phyloP scores from a whole-genome alignment of 2,888 invertebrate species.

The Chorisops tibialis region DNA sequence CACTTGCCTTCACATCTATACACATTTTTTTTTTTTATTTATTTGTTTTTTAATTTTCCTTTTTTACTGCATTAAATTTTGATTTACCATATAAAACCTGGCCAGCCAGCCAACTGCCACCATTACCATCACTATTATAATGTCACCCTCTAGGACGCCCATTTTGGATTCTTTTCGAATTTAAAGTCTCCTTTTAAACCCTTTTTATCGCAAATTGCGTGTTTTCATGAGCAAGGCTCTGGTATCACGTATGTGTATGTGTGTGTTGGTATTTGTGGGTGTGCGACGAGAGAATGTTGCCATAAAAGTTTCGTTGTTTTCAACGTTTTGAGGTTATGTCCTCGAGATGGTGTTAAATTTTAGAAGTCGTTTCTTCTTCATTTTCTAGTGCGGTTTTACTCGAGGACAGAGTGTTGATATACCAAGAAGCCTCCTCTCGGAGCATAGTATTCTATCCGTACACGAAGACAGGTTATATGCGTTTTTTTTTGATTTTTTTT shows the following conservation, averaged over 20 bases:
- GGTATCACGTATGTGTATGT: not conserved
- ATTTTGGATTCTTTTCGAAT: not conserved
- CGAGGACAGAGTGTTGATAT: not conserved
- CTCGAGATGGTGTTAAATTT: not conserved
- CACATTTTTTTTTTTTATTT: too few relatives aligned
- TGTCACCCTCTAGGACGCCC: too few relatives aligned
- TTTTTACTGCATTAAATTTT: too few relatives aligned
- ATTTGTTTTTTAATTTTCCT: too few relatives aligned
- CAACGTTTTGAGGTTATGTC: not conserved
- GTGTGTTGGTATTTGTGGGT: not conserved
- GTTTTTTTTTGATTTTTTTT: too few relatives aligned
- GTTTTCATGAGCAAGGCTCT: not conserved
- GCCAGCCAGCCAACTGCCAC: too few relatives aligned
- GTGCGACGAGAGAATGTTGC: not conserved
- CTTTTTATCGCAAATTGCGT: slow-evolving; percentile 13
- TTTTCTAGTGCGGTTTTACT: not conserved
- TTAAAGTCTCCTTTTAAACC: slow-evolving; percentile 13
- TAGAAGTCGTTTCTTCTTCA: not conserved
- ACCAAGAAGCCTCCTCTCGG: not conserved
- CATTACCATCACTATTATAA: too few relatives aligned
- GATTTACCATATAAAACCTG: too few relatives aligned
- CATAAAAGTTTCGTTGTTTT: not conserved
- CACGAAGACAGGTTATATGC: too few relatives aligned
- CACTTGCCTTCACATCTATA: too few relatives aligned
- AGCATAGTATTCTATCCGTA: too few relatives aligned